Base-by-base conservation (phyloP, 2,888 invertebrate genomes). In the Ethmia dodecea region DNA sequence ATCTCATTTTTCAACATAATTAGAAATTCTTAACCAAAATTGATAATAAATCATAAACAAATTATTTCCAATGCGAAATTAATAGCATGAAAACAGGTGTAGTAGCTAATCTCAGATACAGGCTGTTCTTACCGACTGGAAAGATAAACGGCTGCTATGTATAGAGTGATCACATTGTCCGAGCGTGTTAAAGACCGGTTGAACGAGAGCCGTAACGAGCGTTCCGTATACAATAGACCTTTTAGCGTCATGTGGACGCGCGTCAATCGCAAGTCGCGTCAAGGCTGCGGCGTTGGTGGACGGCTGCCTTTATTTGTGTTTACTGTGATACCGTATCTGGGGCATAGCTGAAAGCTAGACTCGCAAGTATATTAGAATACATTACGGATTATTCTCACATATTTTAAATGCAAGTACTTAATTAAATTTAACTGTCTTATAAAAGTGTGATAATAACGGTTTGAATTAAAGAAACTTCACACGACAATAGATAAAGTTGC, bases 221-320 rank as follows among this genome's bases (percentile, higher is more conserved):
- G 58, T 69, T 72, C 72, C 73, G 84, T 80, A 84, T 86, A 86
- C 86, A 86, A 86, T 86, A 81, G 84, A 80, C 83, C 86, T 84
- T 83, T 86, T 86, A 86, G 76, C 77, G 86, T 86, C 86, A 83
- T 66, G 69, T 66, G 74, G 69, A 66, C 63, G 67, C 58, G 65
- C 73, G 86, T 86, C 86, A 86, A 83, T 86, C 86, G 67, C 60
- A 45, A 31, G 22, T 22, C 26, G 26, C 60, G 63, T 63, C 62
- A 55, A 49, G 47, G 45, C 47, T 47, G 49, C 45, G 56, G 47
- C 65, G 57, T 56, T 57, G 57, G 69, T 76, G 71, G 56, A 63
- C 55, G 57, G 53, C 49, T 45, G 53, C 72, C 76, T 69, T 81
- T 81, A 77, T 69, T 67, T 66, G 57, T 54, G 54, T 52, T 45